phyloP scores from a whole-genome alignment of 2,888 invertebrate genomes.

The Parelbella ahira region DNA sequence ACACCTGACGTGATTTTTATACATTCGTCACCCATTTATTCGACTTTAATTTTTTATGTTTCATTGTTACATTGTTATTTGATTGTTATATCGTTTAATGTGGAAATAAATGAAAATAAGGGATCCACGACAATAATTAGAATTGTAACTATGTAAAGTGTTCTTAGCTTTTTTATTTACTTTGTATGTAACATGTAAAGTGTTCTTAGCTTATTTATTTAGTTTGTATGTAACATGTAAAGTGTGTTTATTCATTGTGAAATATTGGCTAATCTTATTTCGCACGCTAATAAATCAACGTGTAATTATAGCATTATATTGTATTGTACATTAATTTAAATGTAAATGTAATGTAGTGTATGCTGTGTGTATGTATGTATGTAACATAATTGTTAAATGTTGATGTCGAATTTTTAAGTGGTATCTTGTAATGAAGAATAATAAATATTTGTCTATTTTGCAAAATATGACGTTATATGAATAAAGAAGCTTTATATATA shows the following conservation, averaged over 20 bases:
- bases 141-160: conserved; percentile 41
- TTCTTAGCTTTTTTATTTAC: conserved; percentile 30
- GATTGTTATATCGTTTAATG: too few relatives aligned
- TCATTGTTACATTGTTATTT: too few relatives aligned
- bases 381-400: conserved; percentile 75
- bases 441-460: conserved; percentile 80
- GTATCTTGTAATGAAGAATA: conserved; percentile 63
- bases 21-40: too few relatives aligned
- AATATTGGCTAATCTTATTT: conserved; percentile 9
- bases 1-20: too few relatives aligned
- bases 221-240: conserved; percentile 37
- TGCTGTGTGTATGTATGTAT: conserved; percentile 51
- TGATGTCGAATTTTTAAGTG: conserved; percentile 73
- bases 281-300: neutral
- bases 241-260: too few relatives aligned
- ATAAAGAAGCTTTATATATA: conserved; percentile 77
- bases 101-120: conserved; percentile 19
- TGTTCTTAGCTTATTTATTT: conserved; percentile 31
- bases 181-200: conserved; percentile 38
- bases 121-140: conserved; percentile 73
- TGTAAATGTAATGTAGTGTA: conserved; percentile 4
- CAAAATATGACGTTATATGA: conserved; percentile 79
- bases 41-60: too few relatives aligned
- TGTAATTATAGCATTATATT: conserved; percentile 10
- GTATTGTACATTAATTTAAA: conserved; percentile 4